A percentile compares a stretch with the other conserved stretches of the same genome.
phyloP scores from a whole-genome alignment of 2,113 vertebrate genomes.

The Camelus bactrianus region DNA sequence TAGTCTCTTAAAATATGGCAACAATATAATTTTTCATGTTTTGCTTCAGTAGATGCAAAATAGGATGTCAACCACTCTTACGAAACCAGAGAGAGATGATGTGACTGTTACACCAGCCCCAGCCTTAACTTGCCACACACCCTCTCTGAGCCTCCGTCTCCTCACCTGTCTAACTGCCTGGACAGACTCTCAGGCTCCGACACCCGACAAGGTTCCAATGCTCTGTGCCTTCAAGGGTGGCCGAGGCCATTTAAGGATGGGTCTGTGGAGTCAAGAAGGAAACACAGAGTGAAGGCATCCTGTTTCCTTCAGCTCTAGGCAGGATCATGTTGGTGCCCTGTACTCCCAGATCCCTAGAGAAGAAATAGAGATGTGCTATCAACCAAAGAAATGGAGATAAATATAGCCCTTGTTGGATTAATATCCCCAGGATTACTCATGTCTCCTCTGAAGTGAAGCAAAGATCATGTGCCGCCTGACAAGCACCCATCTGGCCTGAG shows the following conservation, averaged over 20 bases:
- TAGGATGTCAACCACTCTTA: not conserved
- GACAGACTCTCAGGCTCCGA: not conserved
- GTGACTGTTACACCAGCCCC: not conserved
- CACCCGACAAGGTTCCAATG: not conserved
- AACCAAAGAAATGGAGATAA: conserved; percentile 83
- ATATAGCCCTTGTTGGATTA: conserved; percentile 88
- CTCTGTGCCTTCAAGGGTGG: not conserved
- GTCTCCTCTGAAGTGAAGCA: conserved; percentile 87
- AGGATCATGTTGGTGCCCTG: not conserved
- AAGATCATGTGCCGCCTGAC: conserved; percentile 89
- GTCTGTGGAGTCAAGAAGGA: not conserved
- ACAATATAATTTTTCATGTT: not conserved
- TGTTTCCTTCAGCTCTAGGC: not conserved
- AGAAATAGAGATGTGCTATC: conserved; percentile 68
- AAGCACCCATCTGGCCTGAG: conserved; percentile 88
- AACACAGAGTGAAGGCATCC: not conserved
- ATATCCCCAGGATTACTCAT: conserved; percentile 90
- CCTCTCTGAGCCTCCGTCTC: not conserved
- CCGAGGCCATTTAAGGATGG: not conserved
- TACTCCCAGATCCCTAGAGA: not conserved
- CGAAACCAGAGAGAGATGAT: not conserved
- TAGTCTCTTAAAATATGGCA: not conserved
- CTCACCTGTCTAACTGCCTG: not conserved
- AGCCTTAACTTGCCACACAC: not conserved
- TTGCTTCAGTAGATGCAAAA: not conserved